Base-by-base conservation (phyloP, 1,140 invertebrate species). In the Diachasma alloeum region DNA sequence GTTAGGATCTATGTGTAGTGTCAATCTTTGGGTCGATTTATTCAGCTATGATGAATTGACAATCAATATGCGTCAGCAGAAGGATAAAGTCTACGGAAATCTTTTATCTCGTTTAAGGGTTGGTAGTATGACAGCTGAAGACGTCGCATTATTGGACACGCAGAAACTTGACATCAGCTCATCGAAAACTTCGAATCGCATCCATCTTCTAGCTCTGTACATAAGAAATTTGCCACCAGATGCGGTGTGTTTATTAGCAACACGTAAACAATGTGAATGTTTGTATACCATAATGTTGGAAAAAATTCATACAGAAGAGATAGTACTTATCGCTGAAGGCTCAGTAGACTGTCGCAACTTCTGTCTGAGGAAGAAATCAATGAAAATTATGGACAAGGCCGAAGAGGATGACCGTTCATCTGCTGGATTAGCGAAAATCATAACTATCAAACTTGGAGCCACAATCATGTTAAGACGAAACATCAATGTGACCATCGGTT, bases 381-480 rank as follows among this genome's bases (percentile, higher is more conserved):
- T 42, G 56, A 75, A 75, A 75, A 39, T 37, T 5, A 39, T 75
- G 22, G 44, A 24, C 15, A 69, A 48, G 13, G 66, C 44, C 10
- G 74, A 75, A 39, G 39, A 69, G 42, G 46, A 42, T 59, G 66
- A 26, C 31, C 46, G 56, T 15, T 46, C 39, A 37, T 67, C 74
- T 10, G 74, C 74, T 53, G 74, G 74, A 31, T 53, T 75, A 44
- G 66, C 74, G 69, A 72, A 79, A 72, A 72, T 72, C 22, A 83
- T 85, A 63, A 79, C 44, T 42, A 71, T 83, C 26, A 87, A 86
- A 81, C 72, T 85, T 70, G 82, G 75, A 24, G 75, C 80, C 15
- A 80, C 72, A 68, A 78, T 86, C 13, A 86, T 86, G 81, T 74
- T 87, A n/a, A 81, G 80, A 69, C 79, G 79, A 81, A 86, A 87